Evolutionary conservation across 2,797 vertebrate genomes (phyloP), one percentile per base, ranked within the genome.

Genomic region (Tachyglossus aculeatus): DNA sequence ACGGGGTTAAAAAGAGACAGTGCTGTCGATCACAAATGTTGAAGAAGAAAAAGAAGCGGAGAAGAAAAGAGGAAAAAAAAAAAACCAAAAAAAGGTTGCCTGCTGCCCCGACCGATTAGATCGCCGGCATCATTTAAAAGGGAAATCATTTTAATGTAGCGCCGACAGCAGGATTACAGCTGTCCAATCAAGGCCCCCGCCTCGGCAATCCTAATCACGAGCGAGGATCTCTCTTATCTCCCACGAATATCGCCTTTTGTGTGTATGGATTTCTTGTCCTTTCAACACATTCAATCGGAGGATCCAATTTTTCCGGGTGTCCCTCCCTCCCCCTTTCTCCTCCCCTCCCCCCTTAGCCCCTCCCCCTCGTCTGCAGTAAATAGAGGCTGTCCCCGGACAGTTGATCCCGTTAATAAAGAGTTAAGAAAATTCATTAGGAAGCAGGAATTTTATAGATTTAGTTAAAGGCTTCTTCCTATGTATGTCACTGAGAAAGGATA

Each of bases 401-500:
- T 77, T 67, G 27, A 72, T 72, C 78, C 86, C 84, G 89, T 88
- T 90, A 89, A 90, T 90, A 91, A 90, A 92, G 88, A 90, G 85
- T 88, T 89, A 90, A 91, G 60, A 89, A 88, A 92, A 91, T 93
- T 93, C 91, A 91, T 92, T 90, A 92, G 90, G 82, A 89, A 88
- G 82, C 67, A 82, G 84, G 80, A 85, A 86, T 86, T 88, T 86
- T 88, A 92, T 92, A 90, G 92, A 88, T 93, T 91, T 83, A 74
- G 75, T 85, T 84, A 89, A 92, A 89, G 82, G 88, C 86, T 86
- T 89, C 92, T 92, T 93, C 92, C 91, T 91, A 87, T 90, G 87
- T 84, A 80, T 93, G 92, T 93, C 92, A 92, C 90, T 57, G 88
- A 88, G 67, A 76, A 93, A 95, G 95, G 95, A 96, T 96, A 96